These are phyloP conservation scores for Mionectes macconnelli DNA, from an alignment of 2,113 vertebrate genomes.

Conservation along the genomic window DNA sequence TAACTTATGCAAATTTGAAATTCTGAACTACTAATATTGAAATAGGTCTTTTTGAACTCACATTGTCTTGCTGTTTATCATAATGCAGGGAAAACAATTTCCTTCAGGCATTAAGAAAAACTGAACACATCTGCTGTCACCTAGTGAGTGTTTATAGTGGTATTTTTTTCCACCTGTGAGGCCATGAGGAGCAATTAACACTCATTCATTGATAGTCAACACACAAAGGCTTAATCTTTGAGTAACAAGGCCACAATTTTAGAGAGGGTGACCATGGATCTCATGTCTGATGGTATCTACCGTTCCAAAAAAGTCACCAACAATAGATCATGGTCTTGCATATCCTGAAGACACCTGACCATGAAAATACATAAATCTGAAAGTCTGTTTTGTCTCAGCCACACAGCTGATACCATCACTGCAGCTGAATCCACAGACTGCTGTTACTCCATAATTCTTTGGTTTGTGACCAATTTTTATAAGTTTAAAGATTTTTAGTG, in stretches of 20 bases:
- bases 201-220: background rate
- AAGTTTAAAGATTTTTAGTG: background rate
- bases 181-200: background rate
- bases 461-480: background rate
- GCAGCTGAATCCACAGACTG: fast-evolving
- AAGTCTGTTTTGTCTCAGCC: background rate
- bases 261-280: background rate
- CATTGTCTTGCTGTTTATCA: background rate
- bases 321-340: background rate
- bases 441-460: background rate
- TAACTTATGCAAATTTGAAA: background rate
- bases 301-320: background rate
- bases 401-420: fast-evolving
- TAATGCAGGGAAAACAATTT: background rate
- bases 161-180: background rate
- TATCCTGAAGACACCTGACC: background rate
- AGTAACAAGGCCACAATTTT: background rate
- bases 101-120: background rate
- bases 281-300: background rate
- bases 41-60: background rate
- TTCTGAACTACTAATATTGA: background rate
- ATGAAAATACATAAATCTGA: background rate
- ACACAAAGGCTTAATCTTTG: background rate
- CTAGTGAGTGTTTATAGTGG: background rate
- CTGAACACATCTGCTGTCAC: background rate